Percentiles rank a stretch among this genome's conserved stretches.
These are phyloP conservation scores for Meandrusa payeni DNA, from an alignment of 2,888 invertebrate genomes.

Conservation along the genomic window DNA sequence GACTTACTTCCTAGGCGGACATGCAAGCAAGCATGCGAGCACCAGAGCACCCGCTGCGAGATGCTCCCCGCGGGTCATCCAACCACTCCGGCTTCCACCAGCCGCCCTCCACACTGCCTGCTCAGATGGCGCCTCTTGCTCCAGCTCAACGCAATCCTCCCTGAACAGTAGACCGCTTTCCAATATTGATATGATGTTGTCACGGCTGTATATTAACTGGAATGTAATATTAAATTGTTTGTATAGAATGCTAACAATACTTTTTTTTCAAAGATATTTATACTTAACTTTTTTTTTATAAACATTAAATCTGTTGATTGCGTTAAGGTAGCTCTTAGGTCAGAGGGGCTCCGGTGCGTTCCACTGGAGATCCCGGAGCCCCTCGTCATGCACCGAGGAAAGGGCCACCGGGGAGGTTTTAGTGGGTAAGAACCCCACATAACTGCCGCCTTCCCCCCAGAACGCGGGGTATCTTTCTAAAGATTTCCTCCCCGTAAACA, in stretches of 20 bases:
- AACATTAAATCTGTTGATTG: no score
- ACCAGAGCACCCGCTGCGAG: conserved; percentile 31
- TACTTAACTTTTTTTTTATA: no score
- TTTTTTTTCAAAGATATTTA: background rate
- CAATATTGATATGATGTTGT: conserved; percentile 57
- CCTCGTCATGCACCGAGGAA: no score
- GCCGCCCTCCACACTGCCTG: conserved; percentile 47
- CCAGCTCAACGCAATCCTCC: conserved; percentile 65
- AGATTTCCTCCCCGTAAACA: no score
- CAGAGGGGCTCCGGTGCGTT: no score
- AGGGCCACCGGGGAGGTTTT: no score
- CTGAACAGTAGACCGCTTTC: conserved; percentile 69
- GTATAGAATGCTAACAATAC: background rate
- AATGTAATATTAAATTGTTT: conserved; percentile 22
- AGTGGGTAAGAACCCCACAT: no score
- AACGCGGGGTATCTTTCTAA: no score
- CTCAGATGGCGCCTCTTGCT: conserved; percentile 53
- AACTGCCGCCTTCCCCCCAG: no score
- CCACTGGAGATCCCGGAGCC: no score
- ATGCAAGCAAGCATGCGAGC: conserved; percentile 35
- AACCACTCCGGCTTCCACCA: conserved; percentile 46
- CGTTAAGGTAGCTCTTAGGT: no score
- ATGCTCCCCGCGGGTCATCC: conserved; percentile 59
- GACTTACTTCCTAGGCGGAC: conserved; percentile 53
- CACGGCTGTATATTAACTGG: conserved; percentile 55